A percentile compares a stretch with the other conserved stretches of the same genome.
Conservation (phyloP, 2,797 vertebrate species). For the Furcifer pardalis region DNA sequence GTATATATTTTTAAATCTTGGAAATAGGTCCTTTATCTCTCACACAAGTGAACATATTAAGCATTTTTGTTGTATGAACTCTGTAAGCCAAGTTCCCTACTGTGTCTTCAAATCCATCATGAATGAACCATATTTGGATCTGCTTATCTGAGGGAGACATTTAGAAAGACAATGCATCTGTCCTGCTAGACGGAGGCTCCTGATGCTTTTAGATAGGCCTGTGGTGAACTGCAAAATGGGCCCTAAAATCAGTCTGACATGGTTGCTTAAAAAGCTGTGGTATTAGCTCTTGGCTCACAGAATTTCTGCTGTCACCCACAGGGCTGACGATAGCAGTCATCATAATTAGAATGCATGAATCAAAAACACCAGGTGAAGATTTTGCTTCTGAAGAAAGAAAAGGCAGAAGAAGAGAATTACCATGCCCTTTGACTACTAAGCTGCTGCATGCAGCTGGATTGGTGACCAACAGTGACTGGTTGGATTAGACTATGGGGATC, state of each 20-base stretch:
- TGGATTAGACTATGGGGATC: conserved; percentile 65
- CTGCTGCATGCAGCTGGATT: conserved; percentile 79
- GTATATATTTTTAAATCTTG: conserved; percentile 69
- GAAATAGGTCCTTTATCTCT: conserved; percentile 78
- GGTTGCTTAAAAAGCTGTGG: conserved; percentile 80
- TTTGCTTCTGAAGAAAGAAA: conserved; percentile 78
- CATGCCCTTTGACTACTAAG: conserved; percentile 80
- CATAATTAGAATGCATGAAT: conserved; percentile 81
- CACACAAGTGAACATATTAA: conserved; percentile 79
- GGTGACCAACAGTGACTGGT: conserved; percentile 67
- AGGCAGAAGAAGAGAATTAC: conserved; percentile 81
- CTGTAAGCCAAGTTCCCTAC: conserved; percentile 78
- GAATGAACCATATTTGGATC: conserved; percentile 81
- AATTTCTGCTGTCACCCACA: conserved; percentile 78
- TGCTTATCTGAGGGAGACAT: conserved; percentile 82
- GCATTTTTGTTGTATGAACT: conserved; percentile 79
- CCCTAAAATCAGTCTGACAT: conserved; percentile 84
- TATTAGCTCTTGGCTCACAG: conserved; percentile 74
- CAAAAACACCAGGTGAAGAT: conserved; percentile 84
- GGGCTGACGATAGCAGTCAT: conserved; percentile 80
- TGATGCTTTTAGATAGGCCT: conserved; percentile 81
- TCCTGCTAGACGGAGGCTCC: conserved; percentile 75
- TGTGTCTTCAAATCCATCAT: conserved; percentile 80
- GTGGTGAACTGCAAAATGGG: conserved; percentile 79
- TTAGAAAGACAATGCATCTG: conserved; percentile 83